Conservation (phyloP, 2,113 vertebrate genomes). For the Caracal caracal region DNA sequence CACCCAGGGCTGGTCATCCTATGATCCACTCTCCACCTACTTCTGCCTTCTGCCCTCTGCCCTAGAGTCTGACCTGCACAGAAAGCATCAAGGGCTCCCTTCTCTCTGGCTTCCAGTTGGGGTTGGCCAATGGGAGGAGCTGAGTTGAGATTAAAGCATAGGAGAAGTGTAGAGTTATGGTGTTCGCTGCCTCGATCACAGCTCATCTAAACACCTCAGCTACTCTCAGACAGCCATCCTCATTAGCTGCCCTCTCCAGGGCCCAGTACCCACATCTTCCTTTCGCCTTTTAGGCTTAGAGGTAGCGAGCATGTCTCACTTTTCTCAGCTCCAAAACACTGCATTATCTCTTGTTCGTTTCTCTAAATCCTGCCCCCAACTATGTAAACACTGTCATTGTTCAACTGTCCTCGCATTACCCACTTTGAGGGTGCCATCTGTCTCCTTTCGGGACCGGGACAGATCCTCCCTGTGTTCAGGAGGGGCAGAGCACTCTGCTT, state of each 20-base stretch:
- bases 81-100: background rate
- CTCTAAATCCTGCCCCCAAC: background rate
- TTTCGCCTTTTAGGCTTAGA: background rate
- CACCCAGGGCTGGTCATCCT: background rate
- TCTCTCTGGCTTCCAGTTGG: background rate
- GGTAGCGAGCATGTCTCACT: rapidly evolving
- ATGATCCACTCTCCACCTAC: rapidly evolving
- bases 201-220: background rate
- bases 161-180: background rate
- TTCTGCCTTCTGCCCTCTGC: background rate
- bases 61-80: background rate
- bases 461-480: too few species aligned
- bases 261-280: background rate
- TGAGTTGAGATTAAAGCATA: background rate
- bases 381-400: background rate
- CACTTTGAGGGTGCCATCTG: background rate
- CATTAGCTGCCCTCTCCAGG: background rate
- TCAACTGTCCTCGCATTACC: conserved; percentile 6
- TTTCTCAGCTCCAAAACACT: background rate
- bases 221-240: background rate
- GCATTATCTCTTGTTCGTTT: background rate
- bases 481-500: background rate
- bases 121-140: background rate
- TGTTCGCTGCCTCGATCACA: background rate
- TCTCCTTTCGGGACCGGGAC: background rate